phyloP scores from a whole-genome alignment of 2,113 vertebrate genomes.

The Hyperopisus bebe region DNA sequence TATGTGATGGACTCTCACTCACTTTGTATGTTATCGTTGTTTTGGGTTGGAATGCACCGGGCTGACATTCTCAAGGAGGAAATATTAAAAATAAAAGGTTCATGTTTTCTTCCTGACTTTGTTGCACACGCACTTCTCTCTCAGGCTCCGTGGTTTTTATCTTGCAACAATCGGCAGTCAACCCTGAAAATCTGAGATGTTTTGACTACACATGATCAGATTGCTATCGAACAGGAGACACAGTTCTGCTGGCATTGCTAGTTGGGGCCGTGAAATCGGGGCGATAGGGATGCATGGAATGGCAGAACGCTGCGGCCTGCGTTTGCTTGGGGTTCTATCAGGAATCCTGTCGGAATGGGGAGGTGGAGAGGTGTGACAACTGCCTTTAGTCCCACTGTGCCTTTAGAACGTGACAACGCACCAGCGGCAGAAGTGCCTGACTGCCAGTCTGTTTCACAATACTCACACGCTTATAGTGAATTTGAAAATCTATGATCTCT shows the following conservation, averaged over 20 bases:
- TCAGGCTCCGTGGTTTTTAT: neutral
- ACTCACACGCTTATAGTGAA: neutral
- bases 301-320: neutral
- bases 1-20: neutral
- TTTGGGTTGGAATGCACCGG: neutral
- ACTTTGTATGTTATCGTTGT: neutral
- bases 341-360: neutral
- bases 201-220: neutral
- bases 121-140: neutral
- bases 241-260: neutral
- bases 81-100: neutral
- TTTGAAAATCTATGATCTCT: neutral
- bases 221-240: neutral
- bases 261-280: neutral
- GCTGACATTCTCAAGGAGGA: neutral
- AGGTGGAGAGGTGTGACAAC: neutral
- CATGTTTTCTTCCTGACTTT: neutral
- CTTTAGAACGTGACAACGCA: neutral
- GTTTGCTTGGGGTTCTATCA: neutral
- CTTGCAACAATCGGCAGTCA: neutral
- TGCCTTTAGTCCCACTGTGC: neutral
- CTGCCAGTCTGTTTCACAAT: neutral
- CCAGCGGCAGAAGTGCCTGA: neutral
- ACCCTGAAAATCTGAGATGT: neutral
- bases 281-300: neutral